Evolutionary conservation across 2,113 vertebrate genomes (phyloP).

Genomic region (Neogale vison): DNA sequence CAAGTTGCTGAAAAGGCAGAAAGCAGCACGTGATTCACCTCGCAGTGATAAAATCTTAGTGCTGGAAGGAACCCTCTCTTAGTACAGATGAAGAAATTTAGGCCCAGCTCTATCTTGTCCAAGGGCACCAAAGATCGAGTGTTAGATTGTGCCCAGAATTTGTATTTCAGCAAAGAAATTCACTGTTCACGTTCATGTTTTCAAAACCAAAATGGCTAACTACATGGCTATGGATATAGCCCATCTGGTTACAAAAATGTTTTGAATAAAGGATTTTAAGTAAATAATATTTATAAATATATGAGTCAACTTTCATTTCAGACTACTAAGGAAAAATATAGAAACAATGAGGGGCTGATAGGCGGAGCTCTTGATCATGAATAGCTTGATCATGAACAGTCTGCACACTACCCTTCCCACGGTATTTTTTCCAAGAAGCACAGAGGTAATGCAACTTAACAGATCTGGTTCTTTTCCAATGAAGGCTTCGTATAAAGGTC

Average conservation of each 20-base stretch:
- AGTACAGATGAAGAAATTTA: not conserved
- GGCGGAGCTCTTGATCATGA: not conserved
- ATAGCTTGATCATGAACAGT: not conserved
- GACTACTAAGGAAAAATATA: not conserved
- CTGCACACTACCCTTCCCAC: not conserved
- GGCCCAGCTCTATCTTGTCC: not conserved
- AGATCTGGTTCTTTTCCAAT: slow-evolving; percentile 87
- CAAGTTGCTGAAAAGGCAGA: not conserved
- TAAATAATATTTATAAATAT: not conserved
- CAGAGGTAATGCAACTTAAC: slow-evolving; percentile 84
- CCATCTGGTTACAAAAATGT: not conserved
- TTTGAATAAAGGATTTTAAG: not conserved
- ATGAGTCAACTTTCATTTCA: not conserved
- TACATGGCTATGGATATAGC: not conserved
- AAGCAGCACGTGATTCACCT: not conserved
- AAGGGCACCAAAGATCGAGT: not conserved
- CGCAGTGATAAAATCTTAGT: not conserved
- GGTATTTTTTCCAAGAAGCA: not conserved
- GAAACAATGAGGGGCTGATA: not conserved
- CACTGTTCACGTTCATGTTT: not conserved
- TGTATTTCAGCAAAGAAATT: not conserved
- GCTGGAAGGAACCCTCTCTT: not conserved
- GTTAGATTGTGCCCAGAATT: not conserved
- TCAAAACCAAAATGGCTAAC: not conserved
- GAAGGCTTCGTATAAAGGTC: slow-evolving; percentile 84